Evolutionary conservation across 1,140 invertebrate species (phyloP), one percentile per base, ranked within the genome.

Genomic region (Eufriesea mexicana): DNA sequence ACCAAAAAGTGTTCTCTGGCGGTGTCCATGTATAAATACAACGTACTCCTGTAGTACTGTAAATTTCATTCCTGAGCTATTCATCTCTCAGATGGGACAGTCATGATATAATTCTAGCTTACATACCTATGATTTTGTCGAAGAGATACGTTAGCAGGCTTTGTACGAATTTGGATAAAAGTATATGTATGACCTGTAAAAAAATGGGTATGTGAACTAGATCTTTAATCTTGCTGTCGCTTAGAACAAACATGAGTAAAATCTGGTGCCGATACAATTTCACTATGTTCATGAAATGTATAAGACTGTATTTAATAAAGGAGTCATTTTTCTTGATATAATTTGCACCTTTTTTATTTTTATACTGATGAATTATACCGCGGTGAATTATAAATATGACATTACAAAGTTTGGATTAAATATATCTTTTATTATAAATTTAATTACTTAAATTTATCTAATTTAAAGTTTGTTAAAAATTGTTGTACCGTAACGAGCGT

Each of bases 281-380:
- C 59, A 83, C 62, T 86, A 73, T 86, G 79, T 84, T 85, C 62
- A 74, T 57, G 45, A 81, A 87, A 89, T 92, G 85, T 91, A 90
- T 81, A 92, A 92, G 91, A 92, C 91, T 92, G 91, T 91, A 70
- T 92, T 92, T 86, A 92, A 92, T 92, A 92, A 92, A 92, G 73
- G 54, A 79, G 54, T 85, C 84, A 79, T 85, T 86, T 84, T 88
- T 88, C 87, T 86, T 88, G 76, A 20, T 88, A 85, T 18, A 1
- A 7, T 12, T 25, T 23, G 8, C 47, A n/a, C 10, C 5, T 20
- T 23, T 5, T 8, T 62, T 57, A 64, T 23, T 35, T n/a, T 42
- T 35, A 12, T n/a, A 5, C 8, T n/a, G 45, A 8, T 5, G 16
- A n/a, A 1, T 35, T 57, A 57, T 59, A 12, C 1, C 23, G 5